Evolutionary conservation across 2,797 vertebrate species (phyloP).

Genomic region (Paguma larvata): DNA sequence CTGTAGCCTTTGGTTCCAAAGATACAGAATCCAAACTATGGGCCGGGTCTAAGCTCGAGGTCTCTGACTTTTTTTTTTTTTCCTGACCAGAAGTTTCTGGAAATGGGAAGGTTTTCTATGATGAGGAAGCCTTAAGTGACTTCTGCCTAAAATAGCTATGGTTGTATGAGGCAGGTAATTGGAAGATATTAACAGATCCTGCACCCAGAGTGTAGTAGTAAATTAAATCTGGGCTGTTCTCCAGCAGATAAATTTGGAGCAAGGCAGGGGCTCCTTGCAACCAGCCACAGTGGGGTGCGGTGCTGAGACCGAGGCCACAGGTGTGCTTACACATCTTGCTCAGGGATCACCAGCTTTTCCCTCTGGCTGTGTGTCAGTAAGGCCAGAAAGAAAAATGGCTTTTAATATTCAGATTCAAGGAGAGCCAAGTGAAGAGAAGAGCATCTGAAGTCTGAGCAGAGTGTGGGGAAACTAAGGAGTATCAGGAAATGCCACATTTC

Average conservation of each 20-base stretch:
- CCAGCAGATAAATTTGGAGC: conserved; percentile 35
- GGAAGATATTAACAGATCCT: conserved; percentile 67
- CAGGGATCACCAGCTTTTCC: conserved; percentile 34
- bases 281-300: neutral
- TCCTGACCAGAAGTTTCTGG: conserved; percentile 14
- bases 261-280: neutral
- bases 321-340: conserved; percentile 41
- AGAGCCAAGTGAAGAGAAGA: conserved; percentile 16
- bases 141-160: conserved; percentile 75
- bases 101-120: conserved; percentile 51
- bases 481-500: neutral
- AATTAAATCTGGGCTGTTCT: conserved; percentile 62
- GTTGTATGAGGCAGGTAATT: conserved; percentile 71
- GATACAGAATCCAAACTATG: neutral
- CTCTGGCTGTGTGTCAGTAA: neutral
- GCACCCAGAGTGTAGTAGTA: conserved; percentile 23
- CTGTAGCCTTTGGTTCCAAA: neutral
- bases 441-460: conserved; percentile 24
- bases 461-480: neutral
- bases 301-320: neutral
- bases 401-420: conserved; percentile 58
- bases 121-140: conserved; percentile 67
- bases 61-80: neutral
- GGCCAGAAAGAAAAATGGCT: conserved; percentile 59
- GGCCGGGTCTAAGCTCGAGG: neutral